phyloP scores from a whole-genome alignment of 1,140 invertebrate species.

The Zaprionus davidi region DNA sequence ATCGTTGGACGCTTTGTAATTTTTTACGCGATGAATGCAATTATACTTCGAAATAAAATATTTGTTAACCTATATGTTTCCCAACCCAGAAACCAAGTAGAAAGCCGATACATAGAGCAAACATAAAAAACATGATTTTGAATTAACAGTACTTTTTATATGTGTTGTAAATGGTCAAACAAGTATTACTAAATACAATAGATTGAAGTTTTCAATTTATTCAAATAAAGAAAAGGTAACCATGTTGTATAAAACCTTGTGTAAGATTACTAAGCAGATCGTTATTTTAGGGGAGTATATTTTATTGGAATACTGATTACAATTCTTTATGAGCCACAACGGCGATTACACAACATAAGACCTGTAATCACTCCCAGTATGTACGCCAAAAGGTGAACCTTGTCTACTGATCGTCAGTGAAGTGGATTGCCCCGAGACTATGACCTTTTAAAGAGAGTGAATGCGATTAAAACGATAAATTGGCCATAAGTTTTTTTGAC shows the following conservation, averaged over 20 bases:
- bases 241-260: neutral
- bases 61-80: neutral
- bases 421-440: neutral
- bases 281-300: neutral
- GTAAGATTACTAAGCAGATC: too few species aligned
- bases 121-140: neutral
- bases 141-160: neutral
- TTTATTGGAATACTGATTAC: neutral
- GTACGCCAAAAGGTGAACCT: neutral
- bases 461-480: neutral
- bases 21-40: conserved; percentile 5
- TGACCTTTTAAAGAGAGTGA: neutral
- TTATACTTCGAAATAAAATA: conserved; percentile 11
- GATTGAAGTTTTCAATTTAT: neutral
- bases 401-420: neutral
- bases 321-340: neutral
- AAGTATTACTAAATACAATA: neutral
- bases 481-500: neutral
- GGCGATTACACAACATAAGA: neutral
- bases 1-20: too few species aligned
- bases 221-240: neutral
- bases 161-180: neutral
- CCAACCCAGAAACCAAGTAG: neutral
- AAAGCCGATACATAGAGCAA: neutral
- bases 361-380: neutral